Conservation (phyloP, 2,888 invertebrate genomes). For the Dermolepida albohirtum region DNA sequence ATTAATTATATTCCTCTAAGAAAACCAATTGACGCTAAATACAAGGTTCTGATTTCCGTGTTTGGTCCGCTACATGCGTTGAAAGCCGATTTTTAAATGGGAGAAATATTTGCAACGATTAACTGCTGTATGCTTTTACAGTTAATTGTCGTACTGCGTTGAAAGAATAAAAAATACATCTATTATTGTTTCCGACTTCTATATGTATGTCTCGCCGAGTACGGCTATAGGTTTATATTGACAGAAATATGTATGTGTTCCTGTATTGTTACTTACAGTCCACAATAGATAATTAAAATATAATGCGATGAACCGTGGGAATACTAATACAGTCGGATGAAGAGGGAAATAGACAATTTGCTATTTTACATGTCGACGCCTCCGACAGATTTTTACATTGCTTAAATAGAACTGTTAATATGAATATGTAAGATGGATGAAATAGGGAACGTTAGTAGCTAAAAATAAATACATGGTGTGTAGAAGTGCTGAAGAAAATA, state of each 20-base stretch:
- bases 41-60: too few relatives aligned
- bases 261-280: neutral
- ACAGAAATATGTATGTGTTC: neutral
- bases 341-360: conserved; percentile 27
- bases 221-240: neutral
- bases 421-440: too few relatives aligned
- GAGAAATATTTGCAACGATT: neutral
- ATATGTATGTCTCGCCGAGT: neutral
- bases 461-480: too few relatives aligned
- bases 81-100: neutral
- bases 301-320: conserved; percentile 30
- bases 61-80: neutral
- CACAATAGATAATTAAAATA: conserved; percentile 29
- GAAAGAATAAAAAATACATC: conserved; percentile 5
- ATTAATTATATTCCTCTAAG: too few relatives aligned
- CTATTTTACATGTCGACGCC: too few relatives aligned
- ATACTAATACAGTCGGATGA: conserved; percentile 18
- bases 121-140: conserved; percentile 4
- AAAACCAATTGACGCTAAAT: too few relatives aligned
- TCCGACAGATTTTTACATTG: too few relatives aligned
- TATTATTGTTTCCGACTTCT: conserved; percentile 7
- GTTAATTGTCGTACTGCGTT: conserved; percentile 2
- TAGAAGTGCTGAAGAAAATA: too few relatives aligned
- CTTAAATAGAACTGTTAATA: too few relatives aligned
- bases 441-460: too few relatives aligned